A percentile compares a stretch with the other conserved stretches of the same genome.
These are phyloP conservation scores for Pandemis heparana DNA, from an alignment of 2,888 invertebrate genomes.

Conservation along the genomic window DNA sequence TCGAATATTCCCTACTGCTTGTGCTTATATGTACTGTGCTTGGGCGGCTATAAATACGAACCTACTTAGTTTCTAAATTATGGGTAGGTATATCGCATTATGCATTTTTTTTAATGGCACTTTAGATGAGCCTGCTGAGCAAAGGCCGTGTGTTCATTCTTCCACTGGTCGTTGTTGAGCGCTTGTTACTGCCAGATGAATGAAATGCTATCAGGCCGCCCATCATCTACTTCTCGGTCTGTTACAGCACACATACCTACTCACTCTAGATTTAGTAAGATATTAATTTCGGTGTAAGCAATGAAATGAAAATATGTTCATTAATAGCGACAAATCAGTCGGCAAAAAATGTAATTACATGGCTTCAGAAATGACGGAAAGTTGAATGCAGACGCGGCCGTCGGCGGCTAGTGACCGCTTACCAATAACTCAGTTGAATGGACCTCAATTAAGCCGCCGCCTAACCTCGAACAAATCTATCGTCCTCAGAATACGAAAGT, in stretches of 20 bases:
- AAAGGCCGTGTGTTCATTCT: too few species aligned
- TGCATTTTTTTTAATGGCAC: too few species aligned
- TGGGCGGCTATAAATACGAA: too few species aligned
- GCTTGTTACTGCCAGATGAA: too few species aligned
- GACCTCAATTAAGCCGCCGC: conserved; percentile 71
- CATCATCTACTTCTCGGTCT: not conserved
- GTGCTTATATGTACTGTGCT: too few species aligned
- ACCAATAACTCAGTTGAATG: conserved; percentile 75
- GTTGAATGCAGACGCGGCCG: conserved; percentile 58
- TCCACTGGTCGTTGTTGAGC: too few species aligned
- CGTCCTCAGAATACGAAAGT: conserved; percentile 62
- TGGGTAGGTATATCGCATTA: too few species aligned
- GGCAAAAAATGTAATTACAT: conserved; percentile 56
- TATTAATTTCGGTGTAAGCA: not conserved
- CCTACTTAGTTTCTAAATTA: too few species aligned
- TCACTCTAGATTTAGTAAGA: not conserved
- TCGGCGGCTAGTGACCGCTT: conserved; percentile 61
- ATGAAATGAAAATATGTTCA: conserved; percentile 16
- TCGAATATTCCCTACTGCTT: too few species aligned
- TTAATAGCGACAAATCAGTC: conserved; percentile 41
- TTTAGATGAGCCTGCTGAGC: too few species aligned
- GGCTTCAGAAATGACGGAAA: conserved; percentile 46
- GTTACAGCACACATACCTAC: not conserved
- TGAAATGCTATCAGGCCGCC: too few species aligned
- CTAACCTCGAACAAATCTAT: conserved; percentile 66